Evolutionary conservation across 53 echinoderm and acorn worm genomes (phyloP).

Genomic region (Stichopus horrens): DNA sequence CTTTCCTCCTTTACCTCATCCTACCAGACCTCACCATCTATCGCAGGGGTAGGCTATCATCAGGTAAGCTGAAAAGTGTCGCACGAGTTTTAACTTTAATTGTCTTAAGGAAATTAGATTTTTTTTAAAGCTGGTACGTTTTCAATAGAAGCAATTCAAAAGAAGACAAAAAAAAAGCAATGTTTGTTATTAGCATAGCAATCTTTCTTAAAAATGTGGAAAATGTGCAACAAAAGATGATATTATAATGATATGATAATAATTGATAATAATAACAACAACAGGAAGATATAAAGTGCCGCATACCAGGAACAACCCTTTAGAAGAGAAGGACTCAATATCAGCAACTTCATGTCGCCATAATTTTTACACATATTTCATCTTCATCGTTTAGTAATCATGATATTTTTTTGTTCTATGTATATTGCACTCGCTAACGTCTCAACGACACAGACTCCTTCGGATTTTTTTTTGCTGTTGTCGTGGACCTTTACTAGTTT

Average conservation of each 20-base stretch:
- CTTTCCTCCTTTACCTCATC: neutral
- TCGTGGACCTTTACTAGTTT: no score
- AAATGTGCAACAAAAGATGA: slow-evolving; percentile 51
- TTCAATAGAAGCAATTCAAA: neutral
- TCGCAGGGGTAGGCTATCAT: neutral
- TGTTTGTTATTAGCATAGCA: slow-evolving; percentile 25
- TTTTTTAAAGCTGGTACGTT: neutral
- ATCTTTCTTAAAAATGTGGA: slow-evolving; percentile 51
- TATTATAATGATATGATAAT: slow-evolving; percentile 19
- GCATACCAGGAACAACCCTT: slow-evolving; percentile 23
- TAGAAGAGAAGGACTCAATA: neutral
- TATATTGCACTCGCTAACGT: neutral
- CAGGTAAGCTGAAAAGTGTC: neutral
- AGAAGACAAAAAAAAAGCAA: neutral
- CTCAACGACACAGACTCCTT: neutral
- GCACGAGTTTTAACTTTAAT: no score
- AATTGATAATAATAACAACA: slow-evolving; percentile 12
- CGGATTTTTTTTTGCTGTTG: no score
- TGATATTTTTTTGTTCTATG: neutral
- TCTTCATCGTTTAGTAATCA: neutral
- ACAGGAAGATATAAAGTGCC: slow-evolving; percentile 47
- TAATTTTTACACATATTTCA: no score
- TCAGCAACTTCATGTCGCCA: neutral
- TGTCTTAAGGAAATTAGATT: neutral
- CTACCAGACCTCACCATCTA: neutral